Base-by-base conservation (phyloP, 2,888 invertebrate species). In the Hydrotaea diabolus region DNA sequence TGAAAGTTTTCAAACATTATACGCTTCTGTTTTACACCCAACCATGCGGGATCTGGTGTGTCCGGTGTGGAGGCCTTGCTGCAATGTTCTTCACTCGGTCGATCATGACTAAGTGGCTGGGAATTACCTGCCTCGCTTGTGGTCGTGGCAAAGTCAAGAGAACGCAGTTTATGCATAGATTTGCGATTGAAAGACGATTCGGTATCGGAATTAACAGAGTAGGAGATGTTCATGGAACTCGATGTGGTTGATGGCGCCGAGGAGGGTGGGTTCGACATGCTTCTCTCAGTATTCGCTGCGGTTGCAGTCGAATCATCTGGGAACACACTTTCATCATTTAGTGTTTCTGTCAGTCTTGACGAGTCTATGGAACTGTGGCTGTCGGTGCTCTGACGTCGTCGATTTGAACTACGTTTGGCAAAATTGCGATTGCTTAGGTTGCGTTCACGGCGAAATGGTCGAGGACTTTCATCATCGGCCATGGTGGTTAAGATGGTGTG, bases 391-490 rank as follows among this genome's bases (percentile, higher is more conserved):
- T 88, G 83, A 72, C 90, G 90, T 13, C 90, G 88, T 5, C 90
- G 90, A 26, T 87, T 87, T 71, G 90, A 91, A 83, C 88, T 88
- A 31, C 90, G 89, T 23, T 90, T 90, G 74, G 88, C 86, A 43
- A 90, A 90, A 84, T 90, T 90, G 13, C 90, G 89, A 87, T 91
- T 91, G 73, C 90, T 90, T 59, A 90, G 87, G 84, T 90, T 90
- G 62, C 90, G 90, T 80, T 91, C 90, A 75, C 90, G 88, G 1
- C 90, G 90, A 86, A 90, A 90, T 39, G 90, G 90, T 87, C 88
- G 81, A 75, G 90, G 90, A 77, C 91, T 91, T 59, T 89, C 89
- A 80, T 89, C 89, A 82, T 90, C 90, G 74, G 86, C 89, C 91
- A 91, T 90, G 53, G 13, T 78, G 43, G 7, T 19, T 43, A 11